Conservation (phyloP, 2,113 vertebrate genomes). For the Chrysochloris asiatica region DNA sequence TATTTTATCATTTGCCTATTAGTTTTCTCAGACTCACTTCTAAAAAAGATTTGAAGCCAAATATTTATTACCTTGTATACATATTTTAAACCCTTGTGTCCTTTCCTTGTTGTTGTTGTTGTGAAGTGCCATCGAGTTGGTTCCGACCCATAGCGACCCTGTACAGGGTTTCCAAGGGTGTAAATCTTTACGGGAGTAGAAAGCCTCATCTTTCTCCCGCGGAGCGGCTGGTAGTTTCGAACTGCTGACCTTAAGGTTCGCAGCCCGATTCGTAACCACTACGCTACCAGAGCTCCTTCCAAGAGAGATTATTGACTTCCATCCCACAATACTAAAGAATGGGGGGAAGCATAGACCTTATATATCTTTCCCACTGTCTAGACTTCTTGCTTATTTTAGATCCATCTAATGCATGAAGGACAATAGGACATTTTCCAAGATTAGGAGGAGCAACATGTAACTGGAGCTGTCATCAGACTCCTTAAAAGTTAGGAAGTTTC, state of each 20-base stretch:
- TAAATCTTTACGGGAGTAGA: too few species aligned
- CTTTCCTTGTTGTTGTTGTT: too few species aligned
- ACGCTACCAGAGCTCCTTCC: background rate
- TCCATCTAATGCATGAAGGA: constrained; percentile 39
- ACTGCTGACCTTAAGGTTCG: too few species aligned
- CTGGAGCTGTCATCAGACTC: background rate
- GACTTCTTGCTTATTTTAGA: constrained; percentile 65
- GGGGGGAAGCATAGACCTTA: background rate
- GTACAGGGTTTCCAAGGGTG: too few species aligned
- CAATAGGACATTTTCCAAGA: constrained; percentile 63
- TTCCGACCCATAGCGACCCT: too few species aligned
- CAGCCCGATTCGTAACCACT: too few species aligned
- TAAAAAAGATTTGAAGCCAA: constrained; percentile 19
- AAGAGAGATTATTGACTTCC: background rate
- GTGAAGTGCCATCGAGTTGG: too few species aligned
- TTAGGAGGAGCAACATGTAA: constrained; percentile 10
- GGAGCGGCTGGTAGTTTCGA: too few species aligned
- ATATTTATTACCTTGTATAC: background rate
- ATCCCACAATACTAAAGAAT: background rate
- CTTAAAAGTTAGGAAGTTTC: constrained; percentile 57
- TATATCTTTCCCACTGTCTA: constrained; percentile 61
- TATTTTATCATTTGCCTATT: background rate
- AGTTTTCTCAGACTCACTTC: constrained; percentile 10
- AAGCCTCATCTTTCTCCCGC: too few species aligned
- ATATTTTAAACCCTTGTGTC: background rate